Base-by-base conservation (phyloP, 2,113 vertebrate species). In the Megaceryle maxima region DNA sequence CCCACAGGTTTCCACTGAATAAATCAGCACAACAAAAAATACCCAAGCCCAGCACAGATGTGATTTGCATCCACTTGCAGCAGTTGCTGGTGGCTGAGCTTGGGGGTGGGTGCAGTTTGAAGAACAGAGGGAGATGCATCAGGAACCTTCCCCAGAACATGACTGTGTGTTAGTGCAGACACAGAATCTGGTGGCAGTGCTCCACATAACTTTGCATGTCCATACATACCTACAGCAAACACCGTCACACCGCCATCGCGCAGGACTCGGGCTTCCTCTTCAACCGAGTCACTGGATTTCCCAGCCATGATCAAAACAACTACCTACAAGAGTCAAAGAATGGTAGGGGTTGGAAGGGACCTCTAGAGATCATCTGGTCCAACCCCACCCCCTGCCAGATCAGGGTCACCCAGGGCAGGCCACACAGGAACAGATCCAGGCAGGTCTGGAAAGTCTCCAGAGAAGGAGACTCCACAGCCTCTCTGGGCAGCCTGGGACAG, bases 151-250 rank as follows among this genome's bases (percentile, higher is more conserved):
- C 31, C 39, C 13, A 9, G 25, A 10, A 21, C 2, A 2, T 41
- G 28, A 10, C 7, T 0, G 3, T 10, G 3, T 10, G 39, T 4
- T 31, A n/a, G 28, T 28, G 50, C 25, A 25, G 53, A 22, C 13
- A 5, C 2, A 21, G 16, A 13, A 11, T 21, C 26, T 53, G 24
- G 22, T 24, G 39, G 39, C 5, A 8, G n/a, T 2, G 31, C 50
- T 60, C 21, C 14, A 16, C 2, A 2, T 19, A 62, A 20, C 8
- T 77, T 28, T 39, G 16, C 1, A 1, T 25, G 31, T 26, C 55
- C 43, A 13, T 53, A 97, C 98, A 13, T 98, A 99, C 99, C 99
- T 55, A 99, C 97, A 89, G 98, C 98, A 96, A 98, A 99, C 44
- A 99, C 96, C 2, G 98, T 98, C 76, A 99, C 98, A 1, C 99